A percentile compares a stretch with the other conserved stretches of the same genome.
Evolutionary conservation across 2,888 invertebrate species (phyloP).

Genomic region (Hydraecia micacea): DNA sequence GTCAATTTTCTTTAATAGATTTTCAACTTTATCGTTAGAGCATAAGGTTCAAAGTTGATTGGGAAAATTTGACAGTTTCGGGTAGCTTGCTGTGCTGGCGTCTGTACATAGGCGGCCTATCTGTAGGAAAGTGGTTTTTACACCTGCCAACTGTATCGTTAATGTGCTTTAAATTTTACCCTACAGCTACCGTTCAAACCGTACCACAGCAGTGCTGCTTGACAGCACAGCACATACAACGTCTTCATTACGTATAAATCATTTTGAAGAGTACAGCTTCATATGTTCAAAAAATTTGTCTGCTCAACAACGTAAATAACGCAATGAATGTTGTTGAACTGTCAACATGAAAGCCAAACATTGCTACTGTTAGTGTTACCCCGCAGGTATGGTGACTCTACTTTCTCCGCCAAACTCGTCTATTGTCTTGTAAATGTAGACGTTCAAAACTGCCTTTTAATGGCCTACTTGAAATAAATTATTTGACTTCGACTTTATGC

Average conservation of each 20-base stretch:
- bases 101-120: too few relatives aligned
- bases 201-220: not conserved
- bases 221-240: not conserved
- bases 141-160: not conserved
- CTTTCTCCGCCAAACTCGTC: not conserved
- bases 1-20: too few relatives aligned
- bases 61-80: too few relatives aligned
- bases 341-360: too few relatives aligned
- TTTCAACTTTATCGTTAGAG: too few relatives aligned
- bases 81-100: too few relatives aligned
- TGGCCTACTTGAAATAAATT: not conserved
- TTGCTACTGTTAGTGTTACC: not conserved
- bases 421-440: not conserved
- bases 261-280: too few relatives aligned
- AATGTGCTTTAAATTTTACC: not conserved
- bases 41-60: too few relatives aligned
- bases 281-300: too few relatives aligned
- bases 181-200: not conserved
- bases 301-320: too few relatives aligned
- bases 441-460: not conserved
- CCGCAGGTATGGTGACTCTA: not conserved
- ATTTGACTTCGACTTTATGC: not conserved
- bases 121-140: not conserved
- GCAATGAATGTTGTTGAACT: too few relatives aligned
- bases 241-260: too few relatives aligned